Base-by-base conservation (phyloP, 2,113 vertebrate species). In the Megaleporinus macrocephalus region DNA sequence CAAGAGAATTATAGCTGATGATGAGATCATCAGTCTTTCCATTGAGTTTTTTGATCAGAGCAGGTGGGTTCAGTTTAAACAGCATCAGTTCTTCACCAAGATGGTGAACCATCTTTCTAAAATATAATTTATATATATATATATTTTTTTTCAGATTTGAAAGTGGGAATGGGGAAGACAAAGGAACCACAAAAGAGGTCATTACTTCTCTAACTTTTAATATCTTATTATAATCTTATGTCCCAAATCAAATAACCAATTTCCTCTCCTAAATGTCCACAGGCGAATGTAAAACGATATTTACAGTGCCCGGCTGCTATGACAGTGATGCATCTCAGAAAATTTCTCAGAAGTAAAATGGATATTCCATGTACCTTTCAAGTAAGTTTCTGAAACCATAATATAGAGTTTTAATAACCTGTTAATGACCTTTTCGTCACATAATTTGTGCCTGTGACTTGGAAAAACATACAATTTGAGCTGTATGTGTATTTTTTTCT, bases 21-120 rank as follows among this genome's bases (percentile, higher is more conserved):
- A 99, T 86, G 98, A 99, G 93, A 98, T 99, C 93, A 99, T 99
- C 95, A 99, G 98, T 86, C 96, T 99, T 86, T 99, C 98, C 79
- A 99, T 99, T 87, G 98, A 99, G 92, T 99, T 99, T 93, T 99
- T 97, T 88, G 97, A 99, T 88, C 97, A 93, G 53, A 86, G 53
- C 92, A 97, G 96, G 98, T 95, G 92, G 91, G 92, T 91, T 51
- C 18, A 51, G 24, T 53, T 72, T 36, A 4, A 36, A n/a, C n/a
- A n/a, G n/a, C n/a, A n/a, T n/a, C n/a, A 36, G 36, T 36, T 36
- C 36, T 36, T 36, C 36, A 36, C 36, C 36, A 36, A 7, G 7
- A 36, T 4, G 7, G 36, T 7, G 7, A 36, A 36, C 1, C 1
- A 7, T 44, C 5, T 44, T 44, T 44, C 41, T 44, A 10, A 44